phyloP scores from a whole-genome alignment of 2,888 invertebrate genomes.

The Pycnomerus fuliginosus region DNA sequence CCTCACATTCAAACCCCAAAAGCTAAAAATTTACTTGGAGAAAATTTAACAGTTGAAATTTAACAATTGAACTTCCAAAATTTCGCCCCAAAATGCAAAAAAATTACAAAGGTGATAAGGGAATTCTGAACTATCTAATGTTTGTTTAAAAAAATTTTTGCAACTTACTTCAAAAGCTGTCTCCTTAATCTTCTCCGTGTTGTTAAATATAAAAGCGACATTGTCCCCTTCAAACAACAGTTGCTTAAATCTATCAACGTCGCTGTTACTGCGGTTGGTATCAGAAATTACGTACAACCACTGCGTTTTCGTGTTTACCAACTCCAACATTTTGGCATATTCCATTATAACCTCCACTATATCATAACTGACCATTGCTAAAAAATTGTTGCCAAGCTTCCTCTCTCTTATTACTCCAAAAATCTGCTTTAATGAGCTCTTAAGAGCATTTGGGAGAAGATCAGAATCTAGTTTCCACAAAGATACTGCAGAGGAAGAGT shows the following conservation, averaged over 20 bases:
- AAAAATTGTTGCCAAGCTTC: constrained; percentile 53
- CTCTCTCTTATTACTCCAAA: constrained; percentile 44
- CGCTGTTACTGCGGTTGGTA: constrained; percentile 53
- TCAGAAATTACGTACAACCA: constrained; percentile 81
- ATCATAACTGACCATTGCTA: constrained; percentile 64
- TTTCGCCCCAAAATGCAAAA: too few relatives aligned
- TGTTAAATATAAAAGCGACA: constrained; percentile 74
- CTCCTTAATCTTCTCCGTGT: too few relatives aligned
- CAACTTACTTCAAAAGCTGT: too few relatives aligned
- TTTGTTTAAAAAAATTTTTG: too few relatives aligned
- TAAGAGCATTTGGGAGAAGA: constrained; percentile 34
- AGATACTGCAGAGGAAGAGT: constrained; percentile 43
- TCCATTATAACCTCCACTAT: constrained; percentile 67
- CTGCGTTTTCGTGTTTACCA: constrained; percentile 73
- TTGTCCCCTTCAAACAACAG: constrained; percentile 76
- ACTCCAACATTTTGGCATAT: constrained; percentile 63
- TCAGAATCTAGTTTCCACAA: constrained; percentile 39
- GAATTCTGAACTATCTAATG: too few relatives aligned
- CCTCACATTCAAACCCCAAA: too few relatives aligned
- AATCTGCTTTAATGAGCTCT: constrained; percentile 39
- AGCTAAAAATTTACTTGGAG: too few relatives aligned
- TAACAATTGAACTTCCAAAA: too few relatives aligned
- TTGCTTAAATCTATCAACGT: constrained; percentile 59
- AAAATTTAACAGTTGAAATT: too few relatives aligned
- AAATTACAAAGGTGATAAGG: too few relatives aligned